A percentile compares a stretch with the other conserved stretches of the same genome.
Evolutionary conservation across 2,113 vertebrate genomes (phyloP).

Genomic region (Cervus canadensis): DNA sequence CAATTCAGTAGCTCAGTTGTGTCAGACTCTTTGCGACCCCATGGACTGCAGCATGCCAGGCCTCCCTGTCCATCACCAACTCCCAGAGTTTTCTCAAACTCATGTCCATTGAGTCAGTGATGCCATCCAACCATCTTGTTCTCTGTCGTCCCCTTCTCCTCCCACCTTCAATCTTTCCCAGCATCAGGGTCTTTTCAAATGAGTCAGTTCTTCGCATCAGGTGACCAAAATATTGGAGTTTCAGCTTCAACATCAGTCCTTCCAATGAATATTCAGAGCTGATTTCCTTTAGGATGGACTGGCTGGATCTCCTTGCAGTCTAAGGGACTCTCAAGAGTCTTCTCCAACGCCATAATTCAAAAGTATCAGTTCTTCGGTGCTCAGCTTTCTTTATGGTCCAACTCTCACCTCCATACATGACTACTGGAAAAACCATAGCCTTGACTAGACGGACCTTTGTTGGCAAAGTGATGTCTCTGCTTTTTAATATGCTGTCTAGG

Average conservation of each 20-base stretch:
- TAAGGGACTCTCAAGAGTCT: neutral
- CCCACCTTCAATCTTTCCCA: neutral
- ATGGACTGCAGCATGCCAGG: neutral
- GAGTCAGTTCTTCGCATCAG: neutral
- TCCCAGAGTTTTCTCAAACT: neutral
- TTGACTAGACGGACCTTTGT: neutral
- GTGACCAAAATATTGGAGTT: neutral
- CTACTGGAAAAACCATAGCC: neutral
- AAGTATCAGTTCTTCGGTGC: neutral
- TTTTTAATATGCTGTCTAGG: neutral
- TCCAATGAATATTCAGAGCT: neutral
- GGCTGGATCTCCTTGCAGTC: neutral
- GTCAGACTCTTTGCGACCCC: fast-evolving
- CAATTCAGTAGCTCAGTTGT: neutral
- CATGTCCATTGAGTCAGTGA: neutral
- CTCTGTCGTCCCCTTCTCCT: neutral
- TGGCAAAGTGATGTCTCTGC: neutral
- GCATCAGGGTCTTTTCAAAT: neutral
- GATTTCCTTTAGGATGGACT: neutral
- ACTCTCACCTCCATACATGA: neutral
- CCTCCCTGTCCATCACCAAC: neutral
- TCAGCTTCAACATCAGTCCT: neutral
- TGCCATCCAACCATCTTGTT: neutral
- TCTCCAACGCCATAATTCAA: neutral
- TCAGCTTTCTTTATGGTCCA: neutral